Evolutionary conservation across 2,797 vertebrate species (phyloP).

Genomic region (Pterois miles): DNA sequence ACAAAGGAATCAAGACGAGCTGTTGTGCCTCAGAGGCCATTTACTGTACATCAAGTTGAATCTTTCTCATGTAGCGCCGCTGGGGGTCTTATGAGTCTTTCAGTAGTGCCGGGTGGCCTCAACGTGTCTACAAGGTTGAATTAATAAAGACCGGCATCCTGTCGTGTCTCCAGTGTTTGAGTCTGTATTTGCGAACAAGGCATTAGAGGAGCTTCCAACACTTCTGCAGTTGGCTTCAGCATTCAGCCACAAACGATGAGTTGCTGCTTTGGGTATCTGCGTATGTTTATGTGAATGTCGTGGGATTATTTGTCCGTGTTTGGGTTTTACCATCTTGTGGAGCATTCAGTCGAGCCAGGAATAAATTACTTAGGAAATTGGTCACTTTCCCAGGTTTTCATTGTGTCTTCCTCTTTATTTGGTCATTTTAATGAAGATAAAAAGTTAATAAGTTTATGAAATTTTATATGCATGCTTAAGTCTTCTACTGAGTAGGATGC

Average conservation of each 20-base stretch:
- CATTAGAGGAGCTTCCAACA: neutral
- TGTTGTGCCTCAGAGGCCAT: neutral
- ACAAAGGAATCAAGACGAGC: neutral
- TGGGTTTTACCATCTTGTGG: neutral
- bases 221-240: neutral
- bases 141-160: constrained; percentile 8
- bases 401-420: neutral
- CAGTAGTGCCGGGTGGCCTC: neutral
- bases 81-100: neutral
- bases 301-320: neutral
- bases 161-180: neutral
- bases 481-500: too few relatives aligned
- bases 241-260: neutral
- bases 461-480: neutral
- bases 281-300: neutral
- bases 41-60: neutral
- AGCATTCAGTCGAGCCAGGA: neutral
- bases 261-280: neutral
- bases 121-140: neutral
- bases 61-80: neutral
- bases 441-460: neutral
- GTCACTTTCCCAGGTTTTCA: neutral
- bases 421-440: neutral
- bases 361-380: neutral
- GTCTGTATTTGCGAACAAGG: neutral